Percentiles rank a stretch among this genome's conserved stretches.
Evolutionary conservation across 2,888 invertebrate genomes (phyloP).

Genomic region (Caradrina clavipalpis): DNA sequence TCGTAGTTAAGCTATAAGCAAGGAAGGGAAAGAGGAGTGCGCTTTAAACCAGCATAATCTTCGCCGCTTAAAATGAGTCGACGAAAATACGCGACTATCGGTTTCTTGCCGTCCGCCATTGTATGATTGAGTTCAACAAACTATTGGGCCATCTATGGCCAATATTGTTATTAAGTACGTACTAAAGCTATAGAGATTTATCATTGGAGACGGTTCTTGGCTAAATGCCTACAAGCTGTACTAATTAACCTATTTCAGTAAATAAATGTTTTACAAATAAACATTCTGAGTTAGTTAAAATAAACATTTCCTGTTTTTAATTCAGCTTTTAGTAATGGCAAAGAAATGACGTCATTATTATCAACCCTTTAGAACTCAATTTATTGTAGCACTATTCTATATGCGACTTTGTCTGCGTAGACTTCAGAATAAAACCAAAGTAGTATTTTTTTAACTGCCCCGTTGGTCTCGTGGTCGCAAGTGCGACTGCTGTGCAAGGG

Average conservation of each 20-base stretch:
- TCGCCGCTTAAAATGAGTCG: too few relatives aligned
- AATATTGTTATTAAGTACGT: constrained; percentile 9
- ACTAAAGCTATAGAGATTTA: constrained; percentile 14
- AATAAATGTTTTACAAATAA: constrained; percentile 53
- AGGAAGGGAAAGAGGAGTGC: too few relatives aligned
- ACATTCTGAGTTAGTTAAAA: constrained; percentile 38
- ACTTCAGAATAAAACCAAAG: too few relatives aligned
- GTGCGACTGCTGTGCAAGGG: too few relatives aligned
- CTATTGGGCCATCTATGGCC: not conserved
- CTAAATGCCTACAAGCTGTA: constrained; percentile 44
- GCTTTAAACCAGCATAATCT: too few relatives aligned
- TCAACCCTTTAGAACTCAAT: not conserved
- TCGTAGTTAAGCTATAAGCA: too few relatives aligned
- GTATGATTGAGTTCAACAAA: not conserved
- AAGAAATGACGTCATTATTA: not conserved
- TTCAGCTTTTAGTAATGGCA: not conserved
- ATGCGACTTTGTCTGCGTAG: too few relatives aligned
- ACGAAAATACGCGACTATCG: too few relatives aligned
- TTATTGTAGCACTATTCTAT: not conserved
- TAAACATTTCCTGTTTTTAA: constrained; percentile 40
- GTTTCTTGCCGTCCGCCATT: too few relatives aligned
- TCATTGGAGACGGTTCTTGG: constrained; percentile 35
- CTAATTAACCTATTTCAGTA: constrained; percentile 56
- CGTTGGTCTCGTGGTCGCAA: too few relatives aligned
- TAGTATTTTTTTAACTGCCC: too few relatives aligned